Evolutionary conservation across 2,888 invertebrate species (phyloP).

Genomic region (Dendrolimus pini): DNA sequence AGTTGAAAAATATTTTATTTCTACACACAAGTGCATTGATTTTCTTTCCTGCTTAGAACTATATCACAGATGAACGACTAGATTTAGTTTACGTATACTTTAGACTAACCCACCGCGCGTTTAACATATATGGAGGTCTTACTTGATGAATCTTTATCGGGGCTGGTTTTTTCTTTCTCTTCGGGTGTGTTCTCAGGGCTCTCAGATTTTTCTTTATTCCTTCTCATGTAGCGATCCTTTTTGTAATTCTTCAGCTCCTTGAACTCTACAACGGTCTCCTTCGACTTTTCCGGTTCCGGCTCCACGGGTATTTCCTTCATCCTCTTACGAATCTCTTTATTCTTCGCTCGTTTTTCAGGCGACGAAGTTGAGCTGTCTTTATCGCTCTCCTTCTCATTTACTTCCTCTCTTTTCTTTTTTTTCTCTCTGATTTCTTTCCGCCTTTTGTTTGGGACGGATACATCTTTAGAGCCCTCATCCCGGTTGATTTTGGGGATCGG

Average conservation of each 20-base stretch:
- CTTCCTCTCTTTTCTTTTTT: conserved; percentile 23
- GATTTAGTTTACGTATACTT: conserved; percentile 5
- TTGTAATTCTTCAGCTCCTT: conserved; percentile 76
- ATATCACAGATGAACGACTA: conserved; percentile 44
- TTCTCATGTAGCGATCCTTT: conserved; percentile 80
- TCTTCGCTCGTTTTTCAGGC: conserved; percentile 34
- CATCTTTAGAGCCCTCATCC: conserved; percentile 19
- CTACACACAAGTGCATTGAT: conserved; percentile 38
- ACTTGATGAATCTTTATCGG: conserved; percentile 56
- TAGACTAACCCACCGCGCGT: conserved; percentile 27
- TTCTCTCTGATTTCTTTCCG: conserved; percentile 29
- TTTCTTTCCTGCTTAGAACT: conserved; percentile 40
- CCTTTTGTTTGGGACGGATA: conserved; percentile 22
- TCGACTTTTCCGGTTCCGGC: conserved; percentile 20
- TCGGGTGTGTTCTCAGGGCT: conserved; percentile 63
- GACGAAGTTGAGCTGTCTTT: conserved; percentile 28
- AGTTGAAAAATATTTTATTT: conserved; percentile 67
- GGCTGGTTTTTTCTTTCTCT: conserved; percentile 16
- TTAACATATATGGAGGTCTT: conserved; percentile 57
- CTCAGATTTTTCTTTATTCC: conserved; percentile 78
- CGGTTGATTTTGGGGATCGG: conserved; percentile 58
- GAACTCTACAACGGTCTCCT: conserved; percentile 53
- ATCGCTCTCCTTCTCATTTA: conserved; percentile 13
- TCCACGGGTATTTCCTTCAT: conserved; percentile 17
- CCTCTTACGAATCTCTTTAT: conserved; percentile 18